phyloP scores from a whole-genome alignment of 2,888 invertebrate species.

The Oscheius sp. region DNA sequence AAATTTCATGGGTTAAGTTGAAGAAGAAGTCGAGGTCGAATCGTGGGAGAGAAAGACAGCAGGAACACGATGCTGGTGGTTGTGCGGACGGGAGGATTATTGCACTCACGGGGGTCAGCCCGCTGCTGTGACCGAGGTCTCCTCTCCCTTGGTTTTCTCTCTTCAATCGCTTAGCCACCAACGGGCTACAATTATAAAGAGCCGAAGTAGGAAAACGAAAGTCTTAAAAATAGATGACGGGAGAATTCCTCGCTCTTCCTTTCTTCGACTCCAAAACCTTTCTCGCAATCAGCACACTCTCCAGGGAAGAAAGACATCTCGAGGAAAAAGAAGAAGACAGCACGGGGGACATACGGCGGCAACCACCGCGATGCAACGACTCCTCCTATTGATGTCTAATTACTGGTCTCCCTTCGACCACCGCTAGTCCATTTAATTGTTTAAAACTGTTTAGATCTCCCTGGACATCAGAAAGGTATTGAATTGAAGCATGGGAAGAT shows the following conservation, averaged over 20 bases:
- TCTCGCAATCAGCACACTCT: no score
- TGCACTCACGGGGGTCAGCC: constrained; percentile 25
- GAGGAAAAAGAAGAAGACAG: background rate
- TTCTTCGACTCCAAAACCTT: no score
- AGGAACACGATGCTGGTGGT: constrained; percentile 26
- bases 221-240: no score
- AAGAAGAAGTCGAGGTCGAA: background rate
- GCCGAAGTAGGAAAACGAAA: no score
- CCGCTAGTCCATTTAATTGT: no score
- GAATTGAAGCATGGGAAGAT: no score
- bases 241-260: no score
- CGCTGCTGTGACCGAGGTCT: constrained; percentile 18
- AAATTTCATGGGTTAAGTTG: background rate
- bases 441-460: background rate
- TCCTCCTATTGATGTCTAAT: constrained; percentile 36
- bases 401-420: no score
- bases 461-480: no score
- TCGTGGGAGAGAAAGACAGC: background rate
- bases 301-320: background rate
- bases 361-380: constrained; percentile 2
- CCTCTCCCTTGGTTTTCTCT: background rate
- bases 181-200: constrained; percentile 19
- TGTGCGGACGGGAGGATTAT: constrained; percentile 26
- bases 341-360: background rate
- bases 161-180: constrained; percentile 20